A percentile compares a stretch with the other conserved stretches of the same genome.
phyloP scores from a whole-genome alignment of 2,888 invertebrate genomes.

The Caenorhabditis zanzibari region DNA sequence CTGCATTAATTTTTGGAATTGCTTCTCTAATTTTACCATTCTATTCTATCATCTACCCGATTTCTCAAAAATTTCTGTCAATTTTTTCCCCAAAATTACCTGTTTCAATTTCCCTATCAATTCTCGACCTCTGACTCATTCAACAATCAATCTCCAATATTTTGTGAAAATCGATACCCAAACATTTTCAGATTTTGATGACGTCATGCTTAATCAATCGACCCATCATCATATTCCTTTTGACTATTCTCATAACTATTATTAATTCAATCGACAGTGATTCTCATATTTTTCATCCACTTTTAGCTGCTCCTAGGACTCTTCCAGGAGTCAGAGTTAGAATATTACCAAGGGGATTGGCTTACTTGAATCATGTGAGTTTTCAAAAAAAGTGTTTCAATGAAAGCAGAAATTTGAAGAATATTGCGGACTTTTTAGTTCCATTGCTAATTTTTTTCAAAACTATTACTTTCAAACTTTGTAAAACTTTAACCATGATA shows the following conservation, averaged over 20 bases:
- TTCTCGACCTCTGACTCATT: background rate
- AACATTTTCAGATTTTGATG: conserved; percentile 39
- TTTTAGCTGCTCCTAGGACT: conserved; percentile 65
- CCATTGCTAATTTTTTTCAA: too few relatives aligned
- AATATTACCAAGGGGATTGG: conserved; percentile 70
- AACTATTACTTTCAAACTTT: too few relatives aligned
- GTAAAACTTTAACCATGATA: too few relatives aligned
- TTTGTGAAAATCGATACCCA: too few relatives aligned
- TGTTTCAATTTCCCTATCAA: too few relatives aligned
- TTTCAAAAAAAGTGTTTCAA: too few relatives aligned
- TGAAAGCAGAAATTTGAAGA: background rate
- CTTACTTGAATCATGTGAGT: conserved; percentile 74
- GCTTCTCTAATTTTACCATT: too few relatives aligned
- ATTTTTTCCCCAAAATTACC: too few relatives aligned
- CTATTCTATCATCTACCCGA: too few relatives aligned
- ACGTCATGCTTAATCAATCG: conserved; percentile 37
- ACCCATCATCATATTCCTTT: background rate
- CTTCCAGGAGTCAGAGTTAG: conserved; percentile 72
- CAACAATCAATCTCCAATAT: background rate
- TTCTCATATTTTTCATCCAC: conserved; percentile 68
- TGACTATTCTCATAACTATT: background rate
- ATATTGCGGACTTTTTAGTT: too few relatives aligned
- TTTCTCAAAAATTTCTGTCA: too few relatives aligned
- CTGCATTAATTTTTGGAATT: too few relatives aligned
- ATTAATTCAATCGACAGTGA: conserved; percentile 28